phyloP scores from a whole-genome alignment of 2,797 vertebrate genomes.

The Labroides dimidiatus region DNA sequence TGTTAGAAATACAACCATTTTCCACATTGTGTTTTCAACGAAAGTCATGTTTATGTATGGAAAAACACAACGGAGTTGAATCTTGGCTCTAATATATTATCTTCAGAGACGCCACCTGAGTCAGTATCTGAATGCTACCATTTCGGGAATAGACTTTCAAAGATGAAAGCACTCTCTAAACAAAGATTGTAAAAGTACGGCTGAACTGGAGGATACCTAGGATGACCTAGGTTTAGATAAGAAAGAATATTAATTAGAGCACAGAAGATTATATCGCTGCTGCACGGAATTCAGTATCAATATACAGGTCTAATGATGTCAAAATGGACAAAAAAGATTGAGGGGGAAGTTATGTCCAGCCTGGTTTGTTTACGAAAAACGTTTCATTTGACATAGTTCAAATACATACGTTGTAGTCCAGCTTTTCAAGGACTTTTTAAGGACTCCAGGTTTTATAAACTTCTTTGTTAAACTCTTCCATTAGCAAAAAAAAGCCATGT shows the following conservation, averaged over 20 bases:
- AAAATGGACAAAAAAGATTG: neutral
- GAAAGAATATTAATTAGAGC: neutral
- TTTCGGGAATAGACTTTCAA: too few species aligned
- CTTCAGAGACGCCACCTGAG: too few species aligned
- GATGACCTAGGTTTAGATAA: neutral
- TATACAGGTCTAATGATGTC: too few species aligned
- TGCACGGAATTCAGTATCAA: neutral
- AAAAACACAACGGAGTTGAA: too few species aligned
- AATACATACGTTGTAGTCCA: neutral
- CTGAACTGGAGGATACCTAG: neutral
- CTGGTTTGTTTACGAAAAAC: neutral
- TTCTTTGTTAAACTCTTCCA: slow-evolving; percentile 2
- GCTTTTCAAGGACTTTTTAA: neutral
- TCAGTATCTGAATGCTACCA: too few species aligned
- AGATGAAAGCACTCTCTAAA: too few species aligned
- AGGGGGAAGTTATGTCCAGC: neutral
- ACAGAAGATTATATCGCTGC: neutral
- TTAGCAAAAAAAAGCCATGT: slow-evolving; percentile 1
- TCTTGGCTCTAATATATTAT: too few species aligned
- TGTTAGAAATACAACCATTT: neutral
- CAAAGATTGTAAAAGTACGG: too few species aligned
- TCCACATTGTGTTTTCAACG: neutral
- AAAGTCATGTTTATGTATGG: neutral
- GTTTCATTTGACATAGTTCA: neutral
- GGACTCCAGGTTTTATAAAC: slow-evolving; percentile 5